Percentiles rank a stretch among this genome's conserved stretches.
Conservation (phyloP, 2,888 invertebrate species). For the Horisme vitalbata region DNA sequence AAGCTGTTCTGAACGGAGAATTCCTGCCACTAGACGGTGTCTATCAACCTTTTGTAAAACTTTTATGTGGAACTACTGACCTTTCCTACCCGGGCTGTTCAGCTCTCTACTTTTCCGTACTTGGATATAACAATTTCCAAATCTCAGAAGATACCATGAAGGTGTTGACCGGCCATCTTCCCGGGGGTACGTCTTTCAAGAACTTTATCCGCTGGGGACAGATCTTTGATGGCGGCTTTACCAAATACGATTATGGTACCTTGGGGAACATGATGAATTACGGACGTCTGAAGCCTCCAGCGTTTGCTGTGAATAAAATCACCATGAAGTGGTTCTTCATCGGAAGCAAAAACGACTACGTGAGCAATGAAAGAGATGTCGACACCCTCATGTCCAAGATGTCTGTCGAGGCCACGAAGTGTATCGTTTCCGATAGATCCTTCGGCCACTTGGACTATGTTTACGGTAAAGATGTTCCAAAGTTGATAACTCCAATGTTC, state of each 20-base stretch:
- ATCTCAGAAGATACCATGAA: slow-evolving; percentile 36
- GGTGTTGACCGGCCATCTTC: slow-evolving; percentile 40
- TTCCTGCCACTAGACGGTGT: slow-evolving; percentile 32
- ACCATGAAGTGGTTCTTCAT: slow-evolving; percentile 39
- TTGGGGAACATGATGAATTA: slow-evolving; percentile 34
- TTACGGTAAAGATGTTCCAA: slow-evolving; percentile 42
- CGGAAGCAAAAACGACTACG: slow-evolving; percentile 41
- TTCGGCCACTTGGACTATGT: slow-evolving; percentile 48
- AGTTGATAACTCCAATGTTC: slow-evolving; percentile 39
- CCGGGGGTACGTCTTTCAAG: slow-evolving; percentile 43
- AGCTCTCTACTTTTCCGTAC: slow-evolving; percentile 32
- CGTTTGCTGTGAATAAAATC: slow-evolving; percentile 34
- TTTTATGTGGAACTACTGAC: slow-evolving; percentile 35
- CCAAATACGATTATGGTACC: slow-evolving; percentile 38
- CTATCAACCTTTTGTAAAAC: slow-evolving; percentile 25
- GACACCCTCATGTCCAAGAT: slow-evolving; percentile 30
- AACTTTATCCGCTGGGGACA: slow-evolving; percentile 45
- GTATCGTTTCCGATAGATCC: slow-evolving; percentile 38
- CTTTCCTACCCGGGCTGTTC: slow-evolving; percentile 40
- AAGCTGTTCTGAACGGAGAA: slow-evolving; percentile 28
- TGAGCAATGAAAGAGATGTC: slow-evolving; percentile 38
- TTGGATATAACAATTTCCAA: slow-evolving; percentile 42
- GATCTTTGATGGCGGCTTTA: slow-evolving; percentile 39
- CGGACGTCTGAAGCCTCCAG: slow-evolving; percentile 33
- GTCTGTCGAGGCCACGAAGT: slow-evolving; percentile 26